Conservation (phyloP, 1,140 invertebrate genomes). For the Drosophila neocordata region DNA sequence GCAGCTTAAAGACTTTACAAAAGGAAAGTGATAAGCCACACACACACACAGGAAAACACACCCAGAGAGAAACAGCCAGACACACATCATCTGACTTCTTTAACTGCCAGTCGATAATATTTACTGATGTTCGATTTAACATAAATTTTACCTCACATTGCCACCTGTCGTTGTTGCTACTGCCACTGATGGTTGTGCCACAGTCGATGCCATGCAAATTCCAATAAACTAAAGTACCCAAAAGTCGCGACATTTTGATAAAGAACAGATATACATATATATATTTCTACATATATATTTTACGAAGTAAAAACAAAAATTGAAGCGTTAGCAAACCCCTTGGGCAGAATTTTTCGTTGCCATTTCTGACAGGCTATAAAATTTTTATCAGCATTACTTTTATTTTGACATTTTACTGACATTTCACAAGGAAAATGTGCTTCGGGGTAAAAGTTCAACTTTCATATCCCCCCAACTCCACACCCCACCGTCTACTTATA, state of each 20-base stretch:
- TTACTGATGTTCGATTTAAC: slow-evolving; percentile 70
- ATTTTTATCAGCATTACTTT: slow-evolving; percentile 81
- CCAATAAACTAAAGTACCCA: slow-evolving; percentile 79
- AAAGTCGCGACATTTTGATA: slow-evolving; percentile 74
- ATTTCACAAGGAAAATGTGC: slow-evolving; percentile 64
- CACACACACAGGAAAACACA: slow-evolving; percentile 3
- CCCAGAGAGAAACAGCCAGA: background rate
- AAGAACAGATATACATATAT: slow-evolving; percentile 40
- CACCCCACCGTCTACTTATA: background rate
- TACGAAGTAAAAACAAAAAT: slow-evolving; percentile 14
- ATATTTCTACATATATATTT: background rate
- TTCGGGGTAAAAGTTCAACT: slow-evolving; percentile 38
- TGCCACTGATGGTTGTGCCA: slow-evolving; percentile 17
- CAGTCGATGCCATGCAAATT: slow-evolving; percentile 60
- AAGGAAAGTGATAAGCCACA: slow-evolving; percentile 52
- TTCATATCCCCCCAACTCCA: background rate
- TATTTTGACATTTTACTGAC: slow-evolving; percentile 80
- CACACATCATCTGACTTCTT: slow-evolving; percentile 49
- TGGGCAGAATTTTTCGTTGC: slow-evolving; percentile 41
- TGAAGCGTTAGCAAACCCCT: slow-evolving; percentile 35
- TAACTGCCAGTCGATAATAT: slow-evolving; percentile 60
- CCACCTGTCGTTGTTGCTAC: slow-evolving; percentile 43
- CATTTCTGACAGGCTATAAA: slow-evolving; percentile 80
- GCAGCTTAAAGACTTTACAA: slow-evolving; percentile 52
- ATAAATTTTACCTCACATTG: slow-evolving; percentile 62